A percentile compares a stretch with the other conserved stretches of the same genome.
Conservation (phyloP, 1,140 invertebrate genomes). For the Drosophila neocordata region DNA sequence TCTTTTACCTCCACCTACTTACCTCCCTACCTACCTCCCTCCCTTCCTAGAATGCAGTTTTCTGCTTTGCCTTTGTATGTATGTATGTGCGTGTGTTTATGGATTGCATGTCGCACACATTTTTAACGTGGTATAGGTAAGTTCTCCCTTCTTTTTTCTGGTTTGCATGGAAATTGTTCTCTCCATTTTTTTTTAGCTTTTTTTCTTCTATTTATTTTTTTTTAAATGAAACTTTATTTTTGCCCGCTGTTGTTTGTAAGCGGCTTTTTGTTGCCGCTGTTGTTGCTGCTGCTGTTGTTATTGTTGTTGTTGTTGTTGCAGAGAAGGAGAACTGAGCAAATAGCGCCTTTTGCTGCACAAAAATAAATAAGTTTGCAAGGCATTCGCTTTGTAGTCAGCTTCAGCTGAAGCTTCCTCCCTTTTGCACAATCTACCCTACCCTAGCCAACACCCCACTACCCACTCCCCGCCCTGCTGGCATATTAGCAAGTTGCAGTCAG, state of each 20-base stretch:
- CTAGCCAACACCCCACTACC: conserved; percentile 9
- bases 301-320: conserved; percentile 16
- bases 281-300: conserved; percentile 22
- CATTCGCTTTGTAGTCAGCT: conserved; percentile 38
- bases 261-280: conserved; percentile 16
- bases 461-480: background rate
- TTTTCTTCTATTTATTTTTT: conserved; percentile 40
- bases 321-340: conserved; percentile 42
- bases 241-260: conserved; percentile 30
- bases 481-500: conserved; percentile 67
- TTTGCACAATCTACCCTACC: background rate
- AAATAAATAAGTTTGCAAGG: conserved; percentile 60
- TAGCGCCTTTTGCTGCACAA: conserved; percentile 55
- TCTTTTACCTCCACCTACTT: background rate
- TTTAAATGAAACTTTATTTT: conserved; percentile 69
- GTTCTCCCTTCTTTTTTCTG: conserved; percentile 65
- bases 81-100: conserved; percentile 12
- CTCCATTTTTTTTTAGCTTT: background rate
- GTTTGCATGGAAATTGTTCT: conserved; percentile 11
- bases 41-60: conserved; percentile 31
- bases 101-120: conserved; percentile 67
- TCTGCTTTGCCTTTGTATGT: conserved; percentile 6
- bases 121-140: conserved; percentile 76
- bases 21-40: background rate
- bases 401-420: conserved; percentile 8